Evolutionary conservation across 2,888 invertebrate genomes (phyloP), one percentile per base, ranked within the genome.

Genomic region (Cancer borealis): DNA sequence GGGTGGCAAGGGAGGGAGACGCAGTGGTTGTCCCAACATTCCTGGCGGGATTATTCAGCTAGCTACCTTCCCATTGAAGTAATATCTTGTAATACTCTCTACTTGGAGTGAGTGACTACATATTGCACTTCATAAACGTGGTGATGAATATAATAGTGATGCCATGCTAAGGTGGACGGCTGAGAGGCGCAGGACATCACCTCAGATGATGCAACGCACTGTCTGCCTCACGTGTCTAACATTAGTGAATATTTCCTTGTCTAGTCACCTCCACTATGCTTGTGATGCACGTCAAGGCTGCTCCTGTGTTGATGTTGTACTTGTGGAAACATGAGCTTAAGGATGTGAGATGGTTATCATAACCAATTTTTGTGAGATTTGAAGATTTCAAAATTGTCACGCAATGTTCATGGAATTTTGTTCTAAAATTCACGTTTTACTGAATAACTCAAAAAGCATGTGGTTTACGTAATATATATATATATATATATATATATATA

Each of bases 401-500:
- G 39, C 39, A 39, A 39, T 39, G 0, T 39, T 39, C 39, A 39
- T 39, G 39, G 39, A 39, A 39, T 39, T n/a, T n/a, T n/a, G n/a
- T n/a, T n/a, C n/a, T n/a, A 39, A 39, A 39, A 39, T 39, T n/a
- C n/a, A n/a, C 0, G 39, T 39, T 39, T 39, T 39, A 39, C 2
- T 39, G 39, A 39, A 39, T 39, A 39, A 39, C 39, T 39, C 12
- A 49, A 49, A 49, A 8, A 12, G 49, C 49, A 12, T 49, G 8
- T 3, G 1, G 49, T 49, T 49, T 88, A 12, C 30, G 30, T 88
- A 88, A 88, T 8, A 88, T 88, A 88, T 88, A 88, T 88, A 88
- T 88, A 88, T 88, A 88, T 88, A 88, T 88, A 88, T 88, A 88
- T n/a, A n/a, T n/a, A n/a, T n/a, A n/a, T n/a, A n/a, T n/a, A n/a